Percentiles rank a stretch among this genome's conserved stretches.
Conservation (phyloP, 2,888 invertebrate species). For the Aradus depressus region DNA sequence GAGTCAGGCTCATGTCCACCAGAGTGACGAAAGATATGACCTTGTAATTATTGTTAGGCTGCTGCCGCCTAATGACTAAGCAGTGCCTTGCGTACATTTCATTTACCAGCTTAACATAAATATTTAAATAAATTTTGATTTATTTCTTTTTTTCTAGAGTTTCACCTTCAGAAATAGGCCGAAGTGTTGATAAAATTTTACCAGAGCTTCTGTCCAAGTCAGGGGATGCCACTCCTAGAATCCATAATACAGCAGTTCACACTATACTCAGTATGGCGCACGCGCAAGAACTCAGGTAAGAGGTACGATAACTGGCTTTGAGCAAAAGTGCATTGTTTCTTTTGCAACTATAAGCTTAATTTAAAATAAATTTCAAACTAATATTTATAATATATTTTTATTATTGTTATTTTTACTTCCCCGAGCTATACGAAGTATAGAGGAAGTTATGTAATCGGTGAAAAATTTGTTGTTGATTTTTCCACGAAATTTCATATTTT, state of each 20-base stretch:
- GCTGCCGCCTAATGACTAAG: too few relatives aligned
- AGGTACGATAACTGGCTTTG: too few relatives aligned
- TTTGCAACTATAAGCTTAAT: neutral
- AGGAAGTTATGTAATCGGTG: too few relatives aligned
- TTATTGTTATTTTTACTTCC: too few relatives aligned
- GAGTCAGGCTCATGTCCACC: too few relatives aligned
- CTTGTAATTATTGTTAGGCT: too few relatives aligned
- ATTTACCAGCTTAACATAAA: neutral
- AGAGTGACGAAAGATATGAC: too few relatives aligned
- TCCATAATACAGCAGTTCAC: conserved; percentile 77
- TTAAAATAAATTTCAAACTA: neutral
- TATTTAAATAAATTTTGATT: neutral
- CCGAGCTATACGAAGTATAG: too few relatives aligned
- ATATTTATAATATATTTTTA: neutral
- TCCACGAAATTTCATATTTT: too few relatives aligned
- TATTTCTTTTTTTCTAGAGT: conserved; percentile 45
- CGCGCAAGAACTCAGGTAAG: conserved; percentile 61
- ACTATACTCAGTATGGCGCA: conserved; percentile 77
- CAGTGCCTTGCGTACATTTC: too few relatives aligned
- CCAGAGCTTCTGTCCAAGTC: conserved; percentile 76
- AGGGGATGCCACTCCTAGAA: conserved; percentile 75
- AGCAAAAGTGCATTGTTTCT: neutral
- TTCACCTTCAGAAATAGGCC: conserved; percentile 66
- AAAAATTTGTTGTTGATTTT: too few relatives aligned
- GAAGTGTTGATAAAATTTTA: conserved; percentile 69